These are phyloP conservation scores for Lissonota sp. DNA, from an alignment of 2,888 invertebrate genomes.

Conservation along the genomic window DNA sequence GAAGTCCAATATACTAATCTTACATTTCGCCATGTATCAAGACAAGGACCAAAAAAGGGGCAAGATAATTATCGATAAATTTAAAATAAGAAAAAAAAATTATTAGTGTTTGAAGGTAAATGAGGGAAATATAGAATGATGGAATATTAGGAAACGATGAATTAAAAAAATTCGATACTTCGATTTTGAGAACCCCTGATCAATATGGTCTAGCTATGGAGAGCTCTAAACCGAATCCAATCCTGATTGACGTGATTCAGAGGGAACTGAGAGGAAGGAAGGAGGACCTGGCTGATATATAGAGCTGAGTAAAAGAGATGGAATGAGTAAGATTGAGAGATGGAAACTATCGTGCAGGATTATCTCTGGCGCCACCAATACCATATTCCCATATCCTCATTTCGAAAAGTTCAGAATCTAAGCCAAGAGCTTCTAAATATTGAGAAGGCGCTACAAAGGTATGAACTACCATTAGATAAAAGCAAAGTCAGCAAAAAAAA, in stretches of 20 bases:
- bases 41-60: conserved; percentile 70
- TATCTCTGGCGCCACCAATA: conserved; percentile 83
- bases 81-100: conserved; percentile 1
- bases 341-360: conserved; percentile 80
- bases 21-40: conserved; percentile 71
- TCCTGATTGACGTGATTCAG: conserved; percentile 82
- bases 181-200: conserved; percentile 78
- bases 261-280: conserved; percentile 55
- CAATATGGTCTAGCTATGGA: conserved; percentile 76
- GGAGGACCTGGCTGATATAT: conserved; percentile 7
- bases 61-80: neutral
- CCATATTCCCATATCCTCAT: conserved; percentile 66
- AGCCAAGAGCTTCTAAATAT: conserved; percentile 55
- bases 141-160: neutral
- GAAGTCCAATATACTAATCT: conserved; percentile 58
- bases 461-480: conserved; percentile 41
- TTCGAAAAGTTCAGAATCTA: conserved; percentile 68
- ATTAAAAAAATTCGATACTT: conserved; percentile 1
- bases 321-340: conserved; percentile 79
- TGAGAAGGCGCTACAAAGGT: conserved; percentile 46
- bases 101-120: neutral
- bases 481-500: too few relatives aligned
- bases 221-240: conserved; percentile 81
- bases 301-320: conserved; percentile 75
- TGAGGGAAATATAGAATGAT: neutral